phyloP scores from a whole-genome alignment of 2,888 invertebrate genomes.

The Rhingia campestris region DNA sequence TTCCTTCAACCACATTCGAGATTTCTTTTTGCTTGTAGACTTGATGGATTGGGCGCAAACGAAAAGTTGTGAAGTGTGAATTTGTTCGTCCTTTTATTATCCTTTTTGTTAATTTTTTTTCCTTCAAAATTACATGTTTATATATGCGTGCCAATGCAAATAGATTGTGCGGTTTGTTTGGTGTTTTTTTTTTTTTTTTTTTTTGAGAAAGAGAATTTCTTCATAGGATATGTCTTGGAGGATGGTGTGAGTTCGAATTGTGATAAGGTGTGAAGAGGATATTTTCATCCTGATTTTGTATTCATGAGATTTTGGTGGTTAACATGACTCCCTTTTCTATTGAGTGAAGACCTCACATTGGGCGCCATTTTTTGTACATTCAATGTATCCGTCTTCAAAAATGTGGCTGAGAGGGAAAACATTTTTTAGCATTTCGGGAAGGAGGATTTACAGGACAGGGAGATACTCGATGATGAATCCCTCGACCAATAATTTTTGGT shows the following conservation, averaged over 20 bases:
- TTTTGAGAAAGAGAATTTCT: slow-evolving; percentile 1
- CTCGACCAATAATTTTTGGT: slow-evolving; percentile 59
- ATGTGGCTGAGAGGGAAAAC: too few relatives aligned
- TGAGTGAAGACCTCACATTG: slow-evolving; percentile 1
- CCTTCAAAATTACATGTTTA: slow-evolving; percentile 33
- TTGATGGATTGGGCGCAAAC: slow-evolving; percentile 17
- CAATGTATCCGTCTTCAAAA: too few relatives aligned
- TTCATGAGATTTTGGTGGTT: slow-evolving; percentile 70
- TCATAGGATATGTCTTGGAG: background rate
- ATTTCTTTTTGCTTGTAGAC: slow-evolving; percentile 8
- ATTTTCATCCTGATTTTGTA: slow-evolving; percentile 67
- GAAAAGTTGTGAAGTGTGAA: slow-evolving; percentile 53
- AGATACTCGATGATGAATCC: slow-evolving; percentile 51
- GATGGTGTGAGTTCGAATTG: slow-evolving; percentile 30
- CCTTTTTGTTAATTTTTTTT: slow-evolving; percentile 34
- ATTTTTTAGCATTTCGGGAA: too few relatives aligned
- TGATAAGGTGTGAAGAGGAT: slow-evolving; percentile 53
- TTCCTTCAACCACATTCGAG: slow-evolving; percentile 54
- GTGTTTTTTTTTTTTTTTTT: slow-evolving; percentile 8
- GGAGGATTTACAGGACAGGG: too few relatives aligned
- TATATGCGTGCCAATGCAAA: slow-evolving; percentile 68
- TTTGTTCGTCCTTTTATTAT: slow-evolving; percentile 67
- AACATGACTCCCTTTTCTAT: slow-evolving; percentile 38
- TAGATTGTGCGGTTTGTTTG: slow-evolving; percentile 64
- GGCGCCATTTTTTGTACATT: slow-evolving; percentile 26